Base-by-base conservation (phyloP, 1,140 invertebrate genomes). In the Sycophaga agraensis region DNA sequence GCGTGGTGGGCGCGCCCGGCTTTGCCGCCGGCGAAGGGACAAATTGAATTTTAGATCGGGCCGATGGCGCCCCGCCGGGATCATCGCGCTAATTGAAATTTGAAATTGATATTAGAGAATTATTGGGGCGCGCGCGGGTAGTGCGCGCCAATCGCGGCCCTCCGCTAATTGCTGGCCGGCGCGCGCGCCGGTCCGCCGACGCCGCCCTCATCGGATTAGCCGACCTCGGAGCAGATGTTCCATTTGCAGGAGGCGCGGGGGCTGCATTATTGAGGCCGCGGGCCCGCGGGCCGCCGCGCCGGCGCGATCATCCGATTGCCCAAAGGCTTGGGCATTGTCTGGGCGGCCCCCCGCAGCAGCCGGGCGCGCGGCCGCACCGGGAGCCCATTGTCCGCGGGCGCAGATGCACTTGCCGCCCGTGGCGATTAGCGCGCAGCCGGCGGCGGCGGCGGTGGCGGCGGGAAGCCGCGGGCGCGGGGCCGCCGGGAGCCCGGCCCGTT, bases 41-140 rank as follows among this genome's bases (percentile, higher is more conserved):
- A 81, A 81, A 81, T 81, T 81, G 77, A 81, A 81, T 81, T 81
- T 80, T 78, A 76, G 77, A 81, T 81, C 75, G 74, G 76, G 72
- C 74, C 63, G 59, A 64, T 68, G 68, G 56, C 66, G 65, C 40
- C 35, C 71, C 69, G 66, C 66, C 69, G 67, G 71, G 69, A 75
- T 78, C 78, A 81, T 81, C 77, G 80, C 80, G 78, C 79, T 81
- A 81, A 81, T 81, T 81, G 78, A 81, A 81, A 81, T 81, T 81
- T 81, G 79, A 81, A 81, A 81, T 81, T 81, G 79, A 81, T 80
- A 81, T 81, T 80, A 81, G 77, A 76, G 74, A 76, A 78, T 80
- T 80, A 77, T 78, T 79, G 73, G 69, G 68, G 66, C 68, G 66
- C 65, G 40, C 35, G 17, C 6, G 21, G 19, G n/a, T 11, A 4